Conservation (phyloP, 2,113 vertebrate genomes). For the Camelus bactrianus region DNA sequence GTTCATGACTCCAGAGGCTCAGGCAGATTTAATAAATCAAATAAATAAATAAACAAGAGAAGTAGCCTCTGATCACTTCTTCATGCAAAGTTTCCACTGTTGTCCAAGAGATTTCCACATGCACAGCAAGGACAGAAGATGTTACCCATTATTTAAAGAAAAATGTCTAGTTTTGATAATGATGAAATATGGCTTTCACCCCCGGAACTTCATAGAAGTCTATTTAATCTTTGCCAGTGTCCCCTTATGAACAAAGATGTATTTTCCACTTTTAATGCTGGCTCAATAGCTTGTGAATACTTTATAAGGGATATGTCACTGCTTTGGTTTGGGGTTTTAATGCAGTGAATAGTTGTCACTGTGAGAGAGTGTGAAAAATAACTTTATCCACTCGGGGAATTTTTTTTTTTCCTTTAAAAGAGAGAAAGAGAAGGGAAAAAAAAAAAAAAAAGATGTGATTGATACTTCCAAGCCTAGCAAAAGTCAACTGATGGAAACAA, state of each 20-base stretch:
- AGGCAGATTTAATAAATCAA: conserved; percentile 77
- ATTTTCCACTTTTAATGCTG: conserved; percentile 71
- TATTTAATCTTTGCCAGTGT: conserved; percentile 65
- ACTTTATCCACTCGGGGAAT: conserved; percentile 41
- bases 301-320: conserved; percentile 73
- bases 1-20: conserved; percentile 65
- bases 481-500: conserved; percentile 27
- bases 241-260: conserved; percentile 51
- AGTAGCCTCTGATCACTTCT: conserved; percentile 35
- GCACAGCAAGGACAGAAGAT: conserved; percentile 46
- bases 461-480: not conserved
- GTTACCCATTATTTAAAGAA: conserved; percentile 69
- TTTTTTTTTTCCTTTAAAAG: conserved; percentile 48
- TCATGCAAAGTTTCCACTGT: conserved; percentile 72
- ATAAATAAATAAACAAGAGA: conserved; percentile 73
- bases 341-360: conserved; percentile 76
- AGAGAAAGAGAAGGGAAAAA: not conserved
- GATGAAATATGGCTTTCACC: conserved; percentile 69
- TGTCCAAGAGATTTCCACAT: conserved; percentile 69
- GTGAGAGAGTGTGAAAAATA: conserved; percentile 56
- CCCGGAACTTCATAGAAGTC: conserved; percentile 68
- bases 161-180: conserved; percentile 77
- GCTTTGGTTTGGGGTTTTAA: conserved; percentile 65
- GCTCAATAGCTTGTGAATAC: conserved; percentile 68
- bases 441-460: not conserved